phyloP scores from a whole-genome alignment of 64 coral and sea anemone genomes.

The Pocillopora damicornis region DNA sequence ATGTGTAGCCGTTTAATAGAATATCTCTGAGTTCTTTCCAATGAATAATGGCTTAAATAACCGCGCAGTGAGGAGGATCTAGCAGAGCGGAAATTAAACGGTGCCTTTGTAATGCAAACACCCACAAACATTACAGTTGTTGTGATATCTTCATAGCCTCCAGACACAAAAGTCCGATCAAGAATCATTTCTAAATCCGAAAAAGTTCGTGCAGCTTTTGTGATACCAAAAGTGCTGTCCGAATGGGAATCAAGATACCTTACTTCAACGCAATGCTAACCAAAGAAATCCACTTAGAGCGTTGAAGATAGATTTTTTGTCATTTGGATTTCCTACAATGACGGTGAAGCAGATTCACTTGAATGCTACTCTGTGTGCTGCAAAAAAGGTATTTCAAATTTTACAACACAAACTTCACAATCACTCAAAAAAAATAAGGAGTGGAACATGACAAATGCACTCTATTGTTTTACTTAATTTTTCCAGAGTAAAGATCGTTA shows the following conservation, averaged over 20 bases:
- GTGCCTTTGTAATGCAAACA: slow-evolving; percentile 1
- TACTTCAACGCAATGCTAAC: neutral
- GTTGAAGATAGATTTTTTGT: no score
- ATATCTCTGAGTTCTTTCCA: neutral
- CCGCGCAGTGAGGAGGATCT: neutral
- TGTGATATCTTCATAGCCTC: neutral
- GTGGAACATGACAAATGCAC: no score
- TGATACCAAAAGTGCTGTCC: neutral
- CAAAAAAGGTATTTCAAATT: no score
- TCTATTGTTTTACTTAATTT: no score
- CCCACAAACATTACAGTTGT: neutral
- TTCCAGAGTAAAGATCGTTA: no score
- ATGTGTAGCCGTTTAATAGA: neutral
- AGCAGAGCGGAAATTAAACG: slow-evolving; percentile 10
- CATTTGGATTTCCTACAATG: no score
- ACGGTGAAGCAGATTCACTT: no score
- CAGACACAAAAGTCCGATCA: neutral
- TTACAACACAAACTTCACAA: no score
- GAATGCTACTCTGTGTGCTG: no score
- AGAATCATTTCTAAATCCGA: neutral
- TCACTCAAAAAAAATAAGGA: no score
- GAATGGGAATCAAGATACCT: neutral
- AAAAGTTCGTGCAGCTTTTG: neutral
- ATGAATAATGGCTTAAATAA: neutral
- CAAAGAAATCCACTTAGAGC: neutral